A percentile compares a stretch with the other conserved stretches of the same genome.
Conservation (phyloP, 2,113 vertebrate genomes). For the Eudyptes chrysolophus region DNA sequence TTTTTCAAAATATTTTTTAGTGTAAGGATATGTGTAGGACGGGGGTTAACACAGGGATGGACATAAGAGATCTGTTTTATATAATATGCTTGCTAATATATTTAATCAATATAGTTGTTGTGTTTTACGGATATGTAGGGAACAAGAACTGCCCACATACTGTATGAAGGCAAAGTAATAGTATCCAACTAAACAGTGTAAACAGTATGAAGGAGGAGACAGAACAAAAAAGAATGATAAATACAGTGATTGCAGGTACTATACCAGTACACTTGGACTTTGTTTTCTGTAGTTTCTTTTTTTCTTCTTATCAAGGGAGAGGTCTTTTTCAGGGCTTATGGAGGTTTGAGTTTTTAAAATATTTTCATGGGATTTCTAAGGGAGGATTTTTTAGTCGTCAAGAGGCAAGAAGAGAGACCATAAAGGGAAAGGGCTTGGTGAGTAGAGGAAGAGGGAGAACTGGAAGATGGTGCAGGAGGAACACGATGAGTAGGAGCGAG, state of each 20-base stretch:
- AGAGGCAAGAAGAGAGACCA: background rate
- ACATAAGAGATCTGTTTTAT: background rate
- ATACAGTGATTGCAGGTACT: background rate
- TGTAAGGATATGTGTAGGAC: background rate
- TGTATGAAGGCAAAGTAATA: background rate
- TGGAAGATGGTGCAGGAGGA: background rate
- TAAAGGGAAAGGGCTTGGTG: background rate
- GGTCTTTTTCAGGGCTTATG: background rate
- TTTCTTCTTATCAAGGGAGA: background rate
- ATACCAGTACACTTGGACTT: background rate
- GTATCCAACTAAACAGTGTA: background rate
- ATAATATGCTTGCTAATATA: background rate
- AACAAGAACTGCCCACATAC: background rate
- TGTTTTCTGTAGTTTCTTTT: background rate
- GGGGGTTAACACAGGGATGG: fast-evolving
- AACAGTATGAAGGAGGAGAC: background rate
- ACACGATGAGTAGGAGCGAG: background rate
- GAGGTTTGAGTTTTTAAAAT: background rate
- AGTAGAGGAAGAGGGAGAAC: background rate
- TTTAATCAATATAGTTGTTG: background rate
- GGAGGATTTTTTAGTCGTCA: background rate
- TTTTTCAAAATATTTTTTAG: background rate
- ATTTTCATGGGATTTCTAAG: background rate
- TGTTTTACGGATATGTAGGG: fast-evolving
- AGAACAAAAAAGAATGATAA: background rate